A percentile compares a stretch with the other conserved stretches of the same genome.
These are phyloP conservation scores for Scytalopus superciliaris DNA, from an alignment of 2,113 vertebrate species.

Conservation along the genomic window DNA sequence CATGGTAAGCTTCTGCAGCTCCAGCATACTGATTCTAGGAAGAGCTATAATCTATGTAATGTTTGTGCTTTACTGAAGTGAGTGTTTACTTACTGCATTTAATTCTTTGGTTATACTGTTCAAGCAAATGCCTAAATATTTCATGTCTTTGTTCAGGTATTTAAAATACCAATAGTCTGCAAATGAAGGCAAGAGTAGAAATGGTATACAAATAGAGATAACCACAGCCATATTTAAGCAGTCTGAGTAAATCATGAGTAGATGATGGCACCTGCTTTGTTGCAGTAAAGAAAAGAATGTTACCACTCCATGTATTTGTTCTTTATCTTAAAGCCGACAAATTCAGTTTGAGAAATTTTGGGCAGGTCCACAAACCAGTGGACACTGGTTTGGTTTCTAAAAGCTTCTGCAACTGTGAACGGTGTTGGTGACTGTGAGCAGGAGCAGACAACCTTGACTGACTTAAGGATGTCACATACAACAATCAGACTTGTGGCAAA, in stretches of 20 bases:
- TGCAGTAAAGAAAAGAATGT: not conserved
- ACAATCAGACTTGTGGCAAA: not conserved
- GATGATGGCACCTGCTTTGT: not conserved
- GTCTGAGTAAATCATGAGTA: not conserved
- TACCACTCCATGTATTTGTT: not conserved
- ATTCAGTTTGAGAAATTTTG: not conserved
- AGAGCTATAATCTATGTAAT: not conserved
- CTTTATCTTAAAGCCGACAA: not conserved
- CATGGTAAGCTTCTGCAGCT: not conserved
- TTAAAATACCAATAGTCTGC: not conserved
- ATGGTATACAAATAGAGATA: not conserved
- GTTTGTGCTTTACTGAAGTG: not conserved
- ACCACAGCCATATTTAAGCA: not conserved
- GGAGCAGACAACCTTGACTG: not conserved
- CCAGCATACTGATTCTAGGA: not conserved
- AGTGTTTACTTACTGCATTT: not conserved
- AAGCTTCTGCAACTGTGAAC: not conserved
- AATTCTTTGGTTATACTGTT: not conserved
- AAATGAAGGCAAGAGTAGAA: not conserved
- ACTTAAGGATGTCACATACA: not conserved
- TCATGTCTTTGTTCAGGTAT: not conserved
- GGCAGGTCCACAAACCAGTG: not conserved
- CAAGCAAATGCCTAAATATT: not conserved
- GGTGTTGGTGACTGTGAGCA: not conserved
- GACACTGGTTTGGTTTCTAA: not conserved